Evolutionary conservation across 2,113 vertebrate genomes (phyloP).

Genomic region (Geococcyx californianus): DNA sequence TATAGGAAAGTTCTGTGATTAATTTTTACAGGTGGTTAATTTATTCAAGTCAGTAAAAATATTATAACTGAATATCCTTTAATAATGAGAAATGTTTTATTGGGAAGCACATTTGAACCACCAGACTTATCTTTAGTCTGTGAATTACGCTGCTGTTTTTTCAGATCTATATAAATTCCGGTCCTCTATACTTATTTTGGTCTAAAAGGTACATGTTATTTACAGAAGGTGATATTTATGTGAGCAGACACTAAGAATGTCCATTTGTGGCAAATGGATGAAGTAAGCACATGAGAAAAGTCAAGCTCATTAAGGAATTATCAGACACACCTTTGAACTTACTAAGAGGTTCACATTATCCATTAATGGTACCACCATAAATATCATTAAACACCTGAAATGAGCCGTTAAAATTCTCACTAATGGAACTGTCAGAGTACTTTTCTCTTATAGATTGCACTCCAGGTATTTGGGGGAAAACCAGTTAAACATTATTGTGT

Average conservation of each 20-base stretch:
- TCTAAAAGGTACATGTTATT: background rate
- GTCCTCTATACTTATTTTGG: background rate
- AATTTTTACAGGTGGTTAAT: background rate
- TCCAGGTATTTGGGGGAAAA: background rate
- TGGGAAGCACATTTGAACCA: background rate
- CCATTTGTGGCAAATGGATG: background rate
- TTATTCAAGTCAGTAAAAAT: background rate
- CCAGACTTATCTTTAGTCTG: background rate
- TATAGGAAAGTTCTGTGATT: background rate
- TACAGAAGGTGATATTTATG: background rate
- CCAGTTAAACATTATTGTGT: background rate
- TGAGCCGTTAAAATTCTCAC: background rate
- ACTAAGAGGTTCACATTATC: background rate
- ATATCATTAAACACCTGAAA: background rate
- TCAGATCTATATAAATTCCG: background rate
- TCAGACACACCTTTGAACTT: background rate
- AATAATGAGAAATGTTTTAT: background rate
- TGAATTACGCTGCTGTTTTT: background rate
- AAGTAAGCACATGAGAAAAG: background rate
- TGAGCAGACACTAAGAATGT: background rate
- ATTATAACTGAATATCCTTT: background rate
- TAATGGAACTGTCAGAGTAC: background rate
- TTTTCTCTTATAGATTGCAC: background rate
- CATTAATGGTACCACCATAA: background rate
- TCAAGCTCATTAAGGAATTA: background rate